A percentile compares a stretch with the other conserved stretches of the same genome.
These are phyloP conservation scores for Pristiophorus japonicus DNA, from an alignment of 2,113 vertebrate species.

Conservation along the genomic window DNA sequence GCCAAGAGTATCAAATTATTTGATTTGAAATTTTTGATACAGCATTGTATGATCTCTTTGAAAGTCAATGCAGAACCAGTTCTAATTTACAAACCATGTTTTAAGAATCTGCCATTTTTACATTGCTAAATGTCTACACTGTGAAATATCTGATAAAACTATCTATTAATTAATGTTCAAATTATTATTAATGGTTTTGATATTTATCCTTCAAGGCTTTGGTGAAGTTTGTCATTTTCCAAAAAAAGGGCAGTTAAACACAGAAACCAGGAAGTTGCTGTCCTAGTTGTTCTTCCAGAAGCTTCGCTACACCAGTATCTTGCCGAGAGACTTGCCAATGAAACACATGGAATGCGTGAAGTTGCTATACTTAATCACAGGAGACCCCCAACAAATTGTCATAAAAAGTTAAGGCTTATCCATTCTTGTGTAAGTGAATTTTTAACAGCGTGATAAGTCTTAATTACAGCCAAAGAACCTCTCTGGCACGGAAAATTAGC, in stretches of 20 bases:
- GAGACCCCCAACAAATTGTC: no score
- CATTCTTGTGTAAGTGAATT: no score
- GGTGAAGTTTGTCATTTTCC: background rate
- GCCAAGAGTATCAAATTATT: background rate
- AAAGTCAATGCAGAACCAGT: background rate
- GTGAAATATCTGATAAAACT: background rate
- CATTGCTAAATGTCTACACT: background rate
- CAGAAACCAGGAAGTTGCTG: no score
- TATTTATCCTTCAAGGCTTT: background rate
- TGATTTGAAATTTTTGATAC: slow-evolving; percentile 10
- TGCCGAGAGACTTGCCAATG: no score
- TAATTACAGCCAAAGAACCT: no score
- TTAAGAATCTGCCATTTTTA: background rate
- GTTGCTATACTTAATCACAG: no score
- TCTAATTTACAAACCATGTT: background rate
- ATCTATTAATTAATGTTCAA: slow-evolving; percentile 10
- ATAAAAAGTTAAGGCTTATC: no score
- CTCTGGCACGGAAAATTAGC: no score
- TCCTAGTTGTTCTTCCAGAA: no score
- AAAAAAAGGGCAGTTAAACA: background rate
- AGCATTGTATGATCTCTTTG: background rate
- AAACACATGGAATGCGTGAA: no score
- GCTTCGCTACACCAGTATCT: no score
- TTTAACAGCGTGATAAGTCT: no score
- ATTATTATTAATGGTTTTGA: background rate